Percentiles rank a stretch among this genome's conserved stretches.
Conservation (phyloP, 1,140 invertebrate genomes). For the Microvelia longipes region DNA sequence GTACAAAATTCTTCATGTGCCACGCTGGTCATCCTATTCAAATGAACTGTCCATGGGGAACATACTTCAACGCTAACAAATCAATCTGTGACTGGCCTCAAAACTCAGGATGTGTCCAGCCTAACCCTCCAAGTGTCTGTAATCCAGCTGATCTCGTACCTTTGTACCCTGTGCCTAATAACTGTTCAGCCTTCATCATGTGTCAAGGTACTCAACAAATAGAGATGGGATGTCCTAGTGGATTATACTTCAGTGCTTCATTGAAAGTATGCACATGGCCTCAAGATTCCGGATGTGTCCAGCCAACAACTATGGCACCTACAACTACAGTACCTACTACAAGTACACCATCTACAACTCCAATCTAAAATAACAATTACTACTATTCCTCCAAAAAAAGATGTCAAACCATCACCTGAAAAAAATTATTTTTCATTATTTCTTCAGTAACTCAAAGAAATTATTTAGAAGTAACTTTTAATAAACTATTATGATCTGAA, state of each 20-base stretch:
- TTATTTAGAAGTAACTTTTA: too few relatives aligned
- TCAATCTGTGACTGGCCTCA: neutral
- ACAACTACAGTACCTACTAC: neutral
- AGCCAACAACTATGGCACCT: neutral
- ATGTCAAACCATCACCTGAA: too few relatives aligned
- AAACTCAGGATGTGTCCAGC: neutral
- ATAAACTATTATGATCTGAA: too few relatives aligned
- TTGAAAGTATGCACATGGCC: neutral
- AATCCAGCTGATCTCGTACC: neutral
- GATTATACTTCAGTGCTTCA: neutral
- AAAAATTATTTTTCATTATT: too few relatives aligned
- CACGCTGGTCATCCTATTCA: neutral
- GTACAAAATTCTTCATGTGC: neutral
- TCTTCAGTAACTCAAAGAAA: too few relatives aligned
- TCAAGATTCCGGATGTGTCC: neutral
- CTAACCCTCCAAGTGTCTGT: neutral
- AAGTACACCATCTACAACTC: neutral
- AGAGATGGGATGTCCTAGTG: neutral
- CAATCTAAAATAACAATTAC: too few relatives aligned
- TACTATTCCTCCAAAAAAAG: too few relatives aligned
- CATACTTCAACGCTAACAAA: neutral
- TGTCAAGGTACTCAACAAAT: neutral
- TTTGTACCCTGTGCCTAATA: neutral
- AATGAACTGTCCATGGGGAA: neutral
- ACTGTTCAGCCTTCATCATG: neutral